phyloP scores from a whole-genome alignment of 2,888 invertebrate genomes.

The Mimas tiliae region DNA sequence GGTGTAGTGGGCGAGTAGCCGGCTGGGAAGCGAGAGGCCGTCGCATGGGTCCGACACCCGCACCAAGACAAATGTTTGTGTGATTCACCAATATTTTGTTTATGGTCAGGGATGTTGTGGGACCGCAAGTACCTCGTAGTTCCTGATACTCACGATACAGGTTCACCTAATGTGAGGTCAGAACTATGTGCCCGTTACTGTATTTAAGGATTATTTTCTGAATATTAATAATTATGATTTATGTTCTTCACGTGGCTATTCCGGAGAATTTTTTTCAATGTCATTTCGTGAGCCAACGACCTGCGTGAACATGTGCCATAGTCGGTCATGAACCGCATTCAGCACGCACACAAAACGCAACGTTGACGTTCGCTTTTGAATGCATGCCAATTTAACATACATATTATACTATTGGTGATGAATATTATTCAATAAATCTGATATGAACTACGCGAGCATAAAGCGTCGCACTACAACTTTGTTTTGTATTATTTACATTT shows the following conservation, averaged over 20 bases:
- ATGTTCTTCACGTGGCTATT: not conserved
- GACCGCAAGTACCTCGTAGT: no score
- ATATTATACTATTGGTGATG: not conserved
- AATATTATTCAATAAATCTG: slow-evolving; percentile 4
- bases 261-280: slow-evolving; percentile 31
- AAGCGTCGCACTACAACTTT: not conserved
- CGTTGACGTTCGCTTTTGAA: slow-evolving; percentile 62
- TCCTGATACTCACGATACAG: no score
- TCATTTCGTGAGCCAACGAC: slow-evolving; percentile 54
- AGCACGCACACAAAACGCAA: slow-evolving; percentile 41
- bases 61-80: no score
- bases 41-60: no score
- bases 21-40: no score
- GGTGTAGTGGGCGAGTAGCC: no score
- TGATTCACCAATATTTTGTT: no score
- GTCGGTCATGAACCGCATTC: slow-evolving; percentile 65
- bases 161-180: no score
- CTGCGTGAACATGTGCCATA: slow-evolving; percentile 50
- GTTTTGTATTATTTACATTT: not conserved
- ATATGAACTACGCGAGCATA: slow-evolving; percentile 1
- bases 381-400: slow-evolving; percentile 54
- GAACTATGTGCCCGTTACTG: no score
- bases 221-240: no score
- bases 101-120: no score
- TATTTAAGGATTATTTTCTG: no score